A percentile compares a stretch with the other conserved stretches of the same genome.
Evolutionary conservation across 2,113 vertebrate species (phyloP).

Genomic region (Dolichotis patagonum): DNA sequence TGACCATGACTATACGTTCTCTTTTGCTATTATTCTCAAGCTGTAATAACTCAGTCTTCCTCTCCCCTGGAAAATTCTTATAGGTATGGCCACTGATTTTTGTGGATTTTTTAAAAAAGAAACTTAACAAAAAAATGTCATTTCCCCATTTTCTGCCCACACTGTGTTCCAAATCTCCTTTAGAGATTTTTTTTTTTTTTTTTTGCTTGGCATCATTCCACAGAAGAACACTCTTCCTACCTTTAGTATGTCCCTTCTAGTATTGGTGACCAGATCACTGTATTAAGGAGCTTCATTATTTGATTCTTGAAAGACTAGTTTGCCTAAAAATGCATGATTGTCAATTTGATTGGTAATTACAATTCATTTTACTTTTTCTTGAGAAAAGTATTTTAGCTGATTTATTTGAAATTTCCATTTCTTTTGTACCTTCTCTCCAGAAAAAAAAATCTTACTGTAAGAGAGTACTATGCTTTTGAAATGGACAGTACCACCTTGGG

Average conservation of each 20-base stretch:
- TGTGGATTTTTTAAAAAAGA: neutral
- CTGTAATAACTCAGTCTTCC: neutral
- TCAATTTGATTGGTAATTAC: neutral
- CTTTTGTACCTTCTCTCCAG: neutral
- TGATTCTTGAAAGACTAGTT: conserved; percentile 32
- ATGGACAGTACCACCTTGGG: neutral
- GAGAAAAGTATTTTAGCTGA: conserved; percentile 13
- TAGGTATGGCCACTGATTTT: neutral
- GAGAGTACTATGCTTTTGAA: neutral
- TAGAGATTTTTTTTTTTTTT: too few relatives aligned
- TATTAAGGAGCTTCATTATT: neutral
- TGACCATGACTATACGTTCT: neutral
- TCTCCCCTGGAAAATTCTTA: neutral
- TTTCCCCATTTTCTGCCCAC: neutral
- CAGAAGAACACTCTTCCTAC: neutral
- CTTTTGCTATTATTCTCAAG: neutral
- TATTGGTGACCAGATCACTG: neutral
- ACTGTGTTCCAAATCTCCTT: neutral
- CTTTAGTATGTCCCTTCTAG: neutral
- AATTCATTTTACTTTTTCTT: neutral
- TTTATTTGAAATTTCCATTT: conserved; percentile 29
- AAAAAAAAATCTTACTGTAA: neutral
- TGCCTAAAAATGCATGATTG: neutral
- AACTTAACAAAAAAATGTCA: neutral
- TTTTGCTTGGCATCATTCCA: neutral